Percentiles rank a stretch among this genome's conserved stretches.
Conservation (phyloP, 2,113 vertebrate species). For the Rattus rattus region DNA sequence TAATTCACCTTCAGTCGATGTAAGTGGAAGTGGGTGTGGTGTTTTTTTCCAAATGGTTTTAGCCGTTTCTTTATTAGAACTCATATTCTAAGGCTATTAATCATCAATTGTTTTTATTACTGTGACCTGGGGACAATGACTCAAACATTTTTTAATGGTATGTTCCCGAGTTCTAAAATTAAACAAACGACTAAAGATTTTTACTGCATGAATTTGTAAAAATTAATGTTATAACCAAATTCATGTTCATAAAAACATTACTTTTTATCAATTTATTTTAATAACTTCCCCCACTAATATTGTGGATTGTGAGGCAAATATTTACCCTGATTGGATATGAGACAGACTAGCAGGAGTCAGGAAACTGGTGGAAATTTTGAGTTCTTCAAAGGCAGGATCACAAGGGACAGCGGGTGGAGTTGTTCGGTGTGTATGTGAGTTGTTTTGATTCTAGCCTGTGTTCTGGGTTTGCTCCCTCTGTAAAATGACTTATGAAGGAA, state of each 20-base stretch:
- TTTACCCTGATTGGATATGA: neutral
- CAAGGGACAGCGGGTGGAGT: neutral
- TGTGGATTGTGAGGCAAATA: slow-evolving; percentile 34
- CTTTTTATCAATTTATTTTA: slow-evolving; percentile 31
- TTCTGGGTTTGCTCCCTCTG: neutral
- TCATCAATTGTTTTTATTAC: slow-evolving; percentile 66
- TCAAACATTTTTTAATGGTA: slow-evolving; percentile 63
- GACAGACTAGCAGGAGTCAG: slow-evolving; percentile 42
- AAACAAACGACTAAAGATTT: slow-evolving; percentile 53
- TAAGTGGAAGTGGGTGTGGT: slow-evolving; percentile 26
- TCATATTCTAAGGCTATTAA: slow-evolving; percentile 30
- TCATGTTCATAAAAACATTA: slow-evolving; percentile 5
- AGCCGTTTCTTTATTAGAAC: slow-evolving; percentile 30
- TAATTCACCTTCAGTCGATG: slow-evolving; percentile 3
- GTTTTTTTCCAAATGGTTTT: slow-evolving; percentile 52
- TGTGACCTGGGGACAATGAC: slow-evolving; percentile 56
- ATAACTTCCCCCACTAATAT: neutral
- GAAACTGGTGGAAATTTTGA: slow-evolving; percentile 40
- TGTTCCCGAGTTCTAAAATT: slow-evolving; percentile 68
- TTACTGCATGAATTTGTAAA: slow-evolving; percentile 54
- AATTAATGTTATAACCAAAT: slow-evolving; percentile 65
- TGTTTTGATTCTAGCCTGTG: slow-evolving; percentile 11
- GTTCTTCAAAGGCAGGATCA: neutral
- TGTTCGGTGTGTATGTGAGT: neutral
- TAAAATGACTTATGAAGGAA: slow-evolving; percentile 50